Evolutionary conservation across 2,888 invertebrate species (phyloP).

Genomic region (Diplolepis rosae): DNA sequence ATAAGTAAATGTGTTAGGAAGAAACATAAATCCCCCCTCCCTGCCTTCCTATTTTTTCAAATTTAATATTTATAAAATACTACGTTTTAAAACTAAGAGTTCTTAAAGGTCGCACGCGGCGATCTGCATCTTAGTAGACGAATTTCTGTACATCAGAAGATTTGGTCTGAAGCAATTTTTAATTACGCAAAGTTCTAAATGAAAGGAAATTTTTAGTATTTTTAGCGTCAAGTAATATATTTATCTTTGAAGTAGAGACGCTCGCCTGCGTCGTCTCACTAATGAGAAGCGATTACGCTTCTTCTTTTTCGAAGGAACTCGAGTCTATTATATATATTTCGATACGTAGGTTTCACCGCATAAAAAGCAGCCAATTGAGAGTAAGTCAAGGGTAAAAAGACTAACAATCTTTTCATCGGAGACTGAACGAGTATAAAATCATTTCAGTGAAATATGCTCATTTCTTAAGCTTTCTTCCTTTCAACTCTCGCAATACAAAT

Average conservation of each 20-base stretch:
- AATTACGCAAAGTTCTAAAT: too few species aligned
- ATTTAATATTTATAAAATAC: too few species aligned
- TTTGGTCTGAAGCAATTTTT: too few species aligned
- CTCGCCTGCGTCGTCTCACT: not conserved
- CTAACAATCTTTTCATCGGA: not conserved
- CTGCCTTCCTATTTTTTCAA: too few species aligned
- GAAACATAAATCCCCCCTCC: too few species aligned
- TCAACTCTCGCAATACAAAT: not conserved
- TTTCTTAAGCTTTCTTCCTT: not conserved
- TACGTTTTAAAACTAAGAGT: too few species aligned
- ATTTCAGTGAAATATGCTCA: not conserved
- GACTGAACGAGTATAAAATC: constrained; percentile 2
- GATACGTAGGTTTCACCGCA: not conserved
- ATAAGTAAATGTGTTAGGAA: too few species aligned
- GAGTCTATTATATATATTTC: constrained; percentile 1
- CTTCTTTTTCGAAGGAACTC: not conserved
- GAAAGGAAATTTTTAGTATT: too few species aligned
- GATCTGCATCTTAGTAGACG: too few species aligned
- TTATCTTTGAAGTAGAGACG: not conserved
- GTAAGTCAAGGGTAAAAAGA: not conserved
- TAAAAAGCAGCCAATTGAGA: not conserved
- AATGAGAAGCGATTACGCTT: constrained; percentile 18
- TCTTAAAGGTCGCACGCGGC: too few species aligned
- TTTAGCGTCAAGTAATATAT: not conserved
- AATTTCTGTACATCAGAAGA: too few species aligned